Conservation (phyloP, 1,140 invertebrate genomes). For the Bursaphelenchus mucronatus region DNA sequence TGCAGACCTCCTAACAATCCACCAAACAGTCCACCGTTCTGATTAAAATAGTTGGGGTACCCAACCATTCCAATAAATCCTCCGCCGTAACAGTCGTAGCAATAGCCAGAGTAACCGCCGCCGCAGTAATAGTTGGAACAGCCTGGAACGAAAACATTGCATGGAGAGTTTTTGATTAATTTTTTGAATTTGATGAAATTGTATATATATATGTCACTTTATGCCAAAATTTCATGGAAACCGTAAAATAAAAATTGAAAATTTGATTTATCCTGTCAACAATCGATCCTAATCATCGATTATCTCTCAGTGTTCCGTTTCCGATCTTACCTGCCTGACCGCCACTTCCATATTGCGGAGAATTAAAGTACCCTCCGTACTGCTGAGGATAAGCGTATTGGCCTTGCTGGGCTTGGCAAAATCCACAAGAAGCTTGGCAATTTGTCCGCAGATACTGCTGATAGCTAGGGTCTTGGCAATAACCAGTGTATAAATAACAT, state of each 20-base stretch:
- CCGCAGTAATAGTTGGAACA: conserved; percentile 6
- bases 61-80: conserved; percentile 15
- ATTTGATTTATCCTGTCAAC: too few species aligned
- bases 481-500: conserved; percentile 4
- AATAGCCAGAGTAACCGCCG: conserved; percentile 7
- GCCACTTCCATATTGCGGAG: not conserved
- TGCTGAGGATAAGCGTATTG: conserved; percentile 4
- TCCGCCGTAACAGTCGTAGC: conserved; percentile 18
- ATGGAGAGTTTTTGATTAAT: too few species aligned
- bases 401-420: conserved; percentile 8
- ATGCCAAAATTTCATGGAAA: too few species aligned
- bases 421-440: conserved; percentile 3
- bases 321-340: not conserved
- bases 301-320: too few species aligned
- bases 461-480: conserved; percentile 1
- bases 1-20: not conserved
- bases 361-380: conserved; percentile 1
- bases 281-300: too few species aligned
- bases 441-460: not conserved
- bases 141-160: not conserved
- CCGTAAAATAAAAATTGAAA: too few species aligned
- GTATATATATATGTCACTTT: too few species aligned
- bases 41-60: not conserved
- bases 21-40: not conserved
- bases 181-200: too few species aligned